These are phyloP conservation scores for Sebastes hubbsi DNA, from an alignment of 2,797 vertebrate genomes.

Conservation along the genomic window DNA sequence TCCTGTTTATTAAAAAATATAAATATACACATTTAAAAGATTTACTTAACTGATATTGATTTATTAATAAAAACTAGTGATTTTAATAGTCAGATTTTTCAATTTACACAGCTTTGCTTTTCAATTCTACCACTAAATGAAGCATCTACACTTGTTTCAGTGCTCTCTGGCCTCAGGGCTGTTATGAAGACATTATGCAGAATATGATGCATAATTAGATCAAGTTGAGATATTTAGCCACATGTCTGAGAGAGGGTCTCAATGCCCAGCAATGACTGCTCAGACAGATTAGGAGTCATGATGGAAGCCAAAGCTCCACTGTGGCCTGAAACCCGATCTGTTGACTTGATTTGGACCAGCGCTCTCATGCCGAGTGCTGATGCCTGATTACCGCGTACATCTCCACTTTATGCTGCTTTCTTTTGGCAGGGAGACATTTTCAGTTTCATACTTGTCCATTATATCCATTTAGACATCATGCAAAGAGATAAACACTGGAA, in stretches of 20 bases:
- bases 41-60: constrained; percentile 27
- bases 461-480: background rate
- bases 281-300: constrained; percentile 10
- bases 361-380: constrained; percentile 33
- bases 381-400: constrained; percentile 13
- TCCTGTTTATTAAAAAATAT: constrained; percentile 49
- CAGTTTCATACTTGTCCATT: background rate
- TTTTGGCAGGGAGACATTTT: background rate
- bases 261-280: background rate
- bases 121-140: background rate
- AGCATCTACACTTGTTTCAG: background rate
- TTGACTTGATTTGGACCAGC: constrained; percentile 38
- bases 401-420: background rate
- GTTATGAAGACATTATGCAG: background rate
- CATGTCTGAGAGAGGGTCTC: background rate
- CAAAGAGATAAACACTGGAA: background rate
- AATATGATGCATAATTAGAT: constrained; percentile 14
- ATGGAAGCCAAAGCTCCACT: background rate
- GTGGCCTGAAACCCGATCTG: constrained; percentile 47
- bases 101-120: constrained; percentile 52
- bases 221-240: background rate
- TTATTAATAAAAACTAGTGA: constrained; percentile 52
- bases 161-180: background rate
- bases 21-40: constrained; percentile 8
- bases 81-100: constrained; percentile 16